phyloP scores from a whole-genome alignment of 1,140 invertebrate genomes.

The Papilio aristodemus region DNA sequence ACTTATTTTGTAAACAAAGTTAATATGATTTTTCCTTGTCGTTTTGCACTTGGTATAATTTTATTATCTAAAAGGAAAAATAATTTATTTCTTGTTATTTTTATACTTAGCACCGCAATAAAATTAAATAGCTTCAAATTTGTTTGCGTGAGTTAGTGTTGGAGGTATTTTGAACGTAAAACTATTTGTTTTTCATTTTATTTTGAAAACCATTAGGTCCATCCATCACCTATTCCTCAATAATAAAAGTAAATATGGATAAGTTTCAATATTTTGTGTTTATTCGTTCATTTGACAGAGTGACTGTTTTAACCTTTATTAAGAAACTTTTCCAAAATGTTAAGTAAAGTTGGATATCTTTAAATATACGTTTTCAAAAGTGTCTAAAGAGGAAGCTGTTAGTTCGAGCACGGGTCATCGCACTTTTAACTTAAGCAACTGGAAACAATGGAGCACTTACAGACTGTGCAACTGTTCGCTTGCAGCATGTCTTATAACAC shows the following conservation, averaged over 20 bases:
- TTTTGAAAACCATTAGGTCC: too few relatives aligned
- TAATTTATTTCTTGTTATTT: constrained; percentile 15
- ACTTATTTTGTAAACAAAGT: constrained; percentile 24
- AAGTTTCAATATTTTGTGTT: too few relatives aligned
- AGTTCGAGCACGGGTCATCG: constrained; percentile 30
- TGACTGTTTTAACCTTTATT: too few relatives aligned
- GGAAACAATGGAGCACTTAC: constrained; percentile 41
- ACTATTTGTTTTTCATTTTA: too few relatives aligned
- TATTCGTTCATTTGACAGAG: too few relatives aligned
- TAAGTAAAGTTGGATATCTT: too few relatives aligned
- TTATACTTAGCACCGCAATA: neutral
- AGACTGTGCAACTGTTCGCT: constrained; percentile 21
- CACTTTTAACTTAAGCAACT: constrained; percentile 41
- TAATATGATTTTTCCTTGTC: constrained; percentile 15
- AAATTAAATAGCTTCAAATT: neutral
- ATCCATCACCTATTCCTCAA: too few relatives aligned
- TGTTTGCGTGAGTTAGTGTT: too few relatives aligned
- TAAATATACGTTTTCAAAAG: neutral
- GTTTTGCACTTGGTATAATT: constrained; percentile 19
- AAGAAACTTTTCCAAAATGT: too few relatives aligned
- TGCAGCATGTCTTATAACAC: constrained; percentile 46
- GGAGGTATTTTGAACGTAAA: too few relatives aligned
- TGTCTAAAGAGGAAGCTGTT: constrained; percentile 19
- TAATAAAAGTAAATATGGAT: too few relatives aligned
- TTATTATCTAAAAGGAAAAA: constrained; percentile 21